A percentile compares a stretch with the other conserved stretches of the same genome.
phyloP scores from a whole-genome alignment of 2,113 vertebrate genomes.

The Triplophysa rosa region DNA sequence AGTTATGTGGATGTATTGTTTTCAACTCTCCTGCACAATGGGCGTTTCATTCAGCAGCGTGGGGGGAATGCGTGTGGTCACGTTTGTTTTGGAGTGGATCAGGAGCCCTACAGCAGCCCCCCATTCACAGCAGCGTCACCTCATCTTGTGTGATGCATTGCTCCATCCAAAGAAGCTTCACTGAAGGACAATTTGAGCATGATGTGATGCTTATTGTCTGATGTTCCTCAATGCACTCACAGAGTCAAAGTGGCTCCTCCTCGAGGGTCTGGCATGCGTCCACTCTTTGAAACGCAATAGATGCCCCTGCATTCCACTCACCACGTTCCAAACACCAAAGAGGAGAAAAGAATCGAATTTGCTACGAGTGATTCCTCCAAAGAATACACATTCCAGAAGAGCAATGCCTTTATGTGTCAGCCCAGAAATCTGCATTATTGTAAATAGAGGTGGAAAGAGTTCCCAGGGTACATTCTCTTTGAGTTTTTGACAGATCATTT shows the following conservation, averaged over 20 bases:
- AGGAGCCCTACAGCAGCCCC: not conserved
- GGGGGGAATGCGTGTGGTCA: constrained; percentile 29
- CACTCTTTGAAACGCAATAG: constrained; percentile 36
- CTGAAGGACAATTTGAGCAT: constrained; percentile 42
- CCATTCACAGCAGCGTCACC: constrained; percentile 45
- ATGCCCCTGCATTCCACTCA: constrained; percentile 48
- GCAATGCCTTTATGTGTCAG: constrained; percentile 19
- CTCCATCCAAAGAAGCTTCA: constrained; percentile 12
- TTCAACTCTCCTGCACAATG: constrained; percentile 37
- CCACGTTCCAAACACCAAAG: constrained; percentile 39
- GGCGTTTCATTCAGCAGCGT: constrained; percentile 56
- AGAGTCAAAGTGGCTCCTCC: constrained; percentile 27
- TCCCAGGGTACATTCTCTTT: constrained; percentile 45
- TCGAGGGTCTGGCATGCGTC: constrained; percentile 30
- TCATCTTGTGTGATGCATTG: constrained; percentile 52
- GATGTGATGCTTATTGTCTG: constrained; percentile 49
- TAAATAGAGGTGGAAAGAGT: constrained; percentile 26
- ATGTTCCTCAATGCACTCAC: constrained; percentile 14
- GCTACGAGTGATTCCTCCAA: constrained; percentile 11
- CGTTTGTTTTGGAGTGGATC: constrained; percentile 44
- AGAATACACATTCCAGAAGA: constrained; percentile 31
- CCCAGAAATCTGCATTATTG: constrained; percentile 23
- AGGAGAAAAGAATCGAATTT: constrained; percentile 12
- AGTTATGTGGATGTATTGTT: constrained; percentile 65
- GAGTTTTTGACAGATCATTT: constrained; percentile 42